Base-by-base conservation (phyloP, 1,140 invertebrate genomes). In the Contarinia nasturtii region DNA sequence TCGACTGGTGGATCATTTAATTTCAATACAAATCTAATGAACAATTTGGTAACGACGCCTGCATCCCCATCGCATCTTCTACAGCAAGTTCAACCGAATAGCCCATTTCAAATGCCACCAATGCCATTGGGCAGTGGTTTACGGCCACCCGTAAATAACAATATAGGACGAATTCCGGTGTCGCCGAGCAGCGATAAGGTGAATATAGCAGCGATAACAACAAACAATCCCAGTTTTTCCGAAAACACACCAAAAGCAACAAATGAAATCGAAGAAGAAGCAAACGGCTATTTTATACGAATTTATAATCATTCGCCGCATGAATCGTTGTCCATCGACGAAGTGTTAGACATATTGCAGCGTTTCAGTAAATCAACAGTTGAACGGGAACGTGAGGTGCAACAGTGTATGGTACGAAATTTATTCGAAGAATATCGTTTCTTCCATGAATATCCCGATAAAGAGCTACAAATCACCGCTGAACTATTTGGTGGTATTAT, bases 401-500 rank as follows among this genome's bases (percentile, higher is more conserved):
- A 94, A 61, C 79, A 80, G 15, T 98, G 95, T 60, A 98, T 98
- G 89, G 67, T 99, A 42, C 72, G 91, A 21, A 98, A 98, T 67
- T 72, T 99, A 4, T 98, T 98, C 66, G 95, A 98, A 67, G 95
- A 99, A 62, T 98, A 97, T 62, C 77, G 83, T 55, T 98, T 98
- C 63, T 98, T 98, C 59, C 89, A 90, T 1, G 91, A 97, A 61
- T 99, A 99, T 68, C 95, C 95, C 0, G 94, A 98, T 50, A 89
- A 94, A 67, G 95, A 98, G 64, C 68, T 99, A 1, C 83, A 93
- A 56, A 96, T 91, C 15, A 99, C 95, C 2, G 94, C 94, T 7
- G 88, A 96, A 60, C 68, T 99, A 1, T 98, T 98, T 67, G 95
- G 95, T 36, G 94, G 94, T 17, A 97, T 99, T 48, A 95, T 99